A percentile compares a stretch with the other conserved stretches of the same genome.
Evolutionary conservation across 2,113 vertebrate genomes (phyloP).

Genomic region (Oxyruncus cristatus): DNA sequence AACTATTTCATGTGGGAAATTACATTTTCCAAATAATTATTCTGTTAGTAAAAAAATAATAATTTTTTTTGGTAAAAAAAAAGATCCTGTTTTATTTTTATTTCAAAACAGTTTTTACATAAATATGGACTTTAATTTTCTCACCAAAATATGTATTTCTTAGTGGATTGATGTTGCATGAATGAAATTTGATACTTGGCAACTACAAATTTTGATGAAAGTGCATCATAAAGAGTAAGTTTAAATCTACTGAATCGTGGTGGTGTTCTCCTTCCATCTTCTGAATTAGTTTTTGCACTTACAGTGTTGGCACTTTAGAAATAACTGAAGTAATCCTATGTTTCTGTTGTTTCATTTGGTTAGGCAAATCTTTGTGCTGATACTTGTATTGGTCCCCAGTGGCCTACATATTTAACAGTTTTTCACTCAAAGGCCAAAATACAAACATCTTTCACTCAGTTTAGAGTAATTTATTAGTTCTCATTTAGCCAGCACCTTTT

Average conservation of each 20-base stretch:
- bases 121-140: conserved; percentile 47
- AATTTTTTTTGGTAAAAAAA: not conserved
- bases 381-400: not conserved
- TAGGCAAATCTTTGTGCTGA: not conserved
- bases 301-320: not conserved
- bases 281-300: not conserved
- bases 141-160: conserved; percentile 49
- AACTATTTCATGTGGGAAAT: conserved; percentile 35
- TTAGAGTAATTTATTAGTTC: not conserved
- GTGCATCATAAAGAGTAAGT: conserved; percentile 45
- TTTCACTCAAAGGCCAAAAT: not conserved
- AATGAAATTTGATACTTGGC: conserved; percentile 52
- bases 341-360: not conserved
- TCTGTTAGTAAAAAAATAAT: not conserved
- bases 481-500: not conserved
- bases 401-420: not conserved
- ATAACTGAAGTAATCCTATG: not conserved
- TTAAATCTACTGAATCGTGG: not conserved
- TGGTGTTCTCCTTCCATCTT: conserved; percentile 1
- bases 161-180: conserved; percentile 57
- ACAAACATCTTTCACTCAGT: not conserved
- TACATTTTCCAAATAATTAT: conserved; percentile 17
- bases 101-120: conserved; percentile 51
- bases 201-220: conserved; percentile 53
- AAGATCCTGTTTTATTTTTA: conserved; percentile 42